Conservation (phyloP, 2,113 vertebrate genomes). For the Empidonax traillii region DNA sequence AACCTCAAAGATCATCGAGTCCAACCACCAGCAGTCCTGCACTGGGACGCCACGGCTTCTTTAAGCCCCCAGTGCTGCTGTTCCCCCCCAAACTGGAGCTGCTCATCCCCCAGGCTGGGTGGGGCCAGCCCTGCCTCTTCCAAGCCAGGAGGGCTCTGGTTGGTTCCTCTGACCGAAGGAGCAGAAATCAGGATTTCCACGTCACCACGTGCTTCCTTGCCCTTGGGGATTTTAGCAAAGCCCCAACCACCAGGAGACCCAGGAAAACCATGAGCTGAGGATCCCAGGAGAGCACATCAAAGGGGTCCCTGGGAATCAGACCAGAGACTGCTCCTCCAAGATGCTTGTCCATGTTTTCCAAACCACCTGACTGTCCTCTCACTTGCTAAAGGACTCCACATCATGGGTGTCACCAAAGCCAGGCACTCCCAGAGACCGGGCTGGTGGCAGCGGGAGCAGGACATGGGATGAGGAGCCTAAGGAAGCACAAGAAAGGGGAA, state of each 20-base stretch:
- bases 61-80: not conserved
- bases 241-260: not conserved
- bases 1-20: not conserved
- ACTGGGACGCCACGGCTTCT: not conserved
- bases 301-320: not conserved
- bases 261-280: not conserved
- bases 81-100: not conserved
- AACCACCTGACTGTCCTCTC: accelerated
- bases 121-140: not conserved
- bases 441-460: not conserved
- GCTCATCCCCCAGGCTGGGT: not conserved
- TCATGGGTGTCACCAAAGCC: accelerated
- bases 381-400: not conserved
- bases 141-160: not conserved
- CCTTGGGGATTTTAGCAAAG: not conserved
- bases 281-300: accelerated
- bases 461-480: not conserved
- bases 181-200: not conserved
- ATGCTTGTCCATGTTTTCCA: not conserved
- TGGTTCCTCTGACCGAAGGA: not conserved
- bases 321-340: not conserved
- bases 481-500: not conserved
- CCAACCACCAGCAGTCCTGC: not conserved
- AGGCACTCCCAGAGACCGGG: accelerated
- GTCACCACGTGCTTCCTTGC: not conserved